These are phyloP conservation scores for Bolborhynchus lineola DNA, from an alignment of 2,113 vertebrate genomes.

Conservation along the genomic window DNA sequence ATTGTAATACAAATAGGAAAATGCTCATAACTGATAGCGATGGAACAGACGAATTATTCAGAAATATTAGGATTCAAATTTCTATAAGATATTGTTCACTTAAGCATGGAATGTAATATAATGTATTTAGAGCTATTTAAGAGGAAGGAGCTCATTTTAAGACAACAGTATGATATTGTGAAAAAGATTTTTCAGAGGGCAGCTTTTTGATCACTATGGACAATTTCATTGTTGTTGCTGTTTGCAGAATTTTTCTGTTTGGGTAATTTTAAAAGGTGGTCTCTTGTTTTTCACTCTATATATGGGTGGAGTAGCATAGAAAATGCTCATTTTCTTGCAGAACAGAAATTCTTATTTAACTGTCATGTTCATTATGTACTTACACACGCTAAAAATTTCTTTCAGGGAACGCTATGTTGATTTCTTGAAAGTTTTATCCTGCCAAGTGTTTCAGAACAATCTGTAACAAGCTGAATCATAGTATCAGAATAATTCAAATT, in stretches of 20 bases:
- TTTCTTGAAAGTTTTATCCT: slow-evolving; percentile 4
- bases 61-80: not conserved
- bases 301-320: not conserved
- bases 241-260: not conserved
- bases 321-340: not conserved
- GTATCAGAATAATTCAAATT: not conserved
- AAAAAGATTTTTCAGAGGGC: not conserved
- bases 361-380: not conserved
- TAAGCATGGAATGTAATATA: not conserved
- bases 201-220: not conserved
- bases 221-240: not conserved
- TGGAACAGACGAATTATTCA: not conserved
- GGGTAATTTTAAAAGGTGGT: not conserved
- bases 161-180: not conserved
- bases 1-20: not conserved
- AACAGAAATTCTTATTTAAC: not conserved
- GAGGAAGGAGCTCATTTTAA: not conserved
- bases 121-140: not conserved
- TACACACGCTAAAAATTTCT: not conserved
- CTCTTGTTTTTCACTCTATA: not conserved
- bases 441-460: not conserved
- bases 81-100: not conserved
- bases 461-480: not conserved
- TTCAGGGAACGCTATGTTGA: not conserved
- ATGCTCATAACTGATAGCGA: not conserved